Base-by-base conservation (phyloP, 1,140 invertebrate species). In the Cotesia chilonis region DNA sequence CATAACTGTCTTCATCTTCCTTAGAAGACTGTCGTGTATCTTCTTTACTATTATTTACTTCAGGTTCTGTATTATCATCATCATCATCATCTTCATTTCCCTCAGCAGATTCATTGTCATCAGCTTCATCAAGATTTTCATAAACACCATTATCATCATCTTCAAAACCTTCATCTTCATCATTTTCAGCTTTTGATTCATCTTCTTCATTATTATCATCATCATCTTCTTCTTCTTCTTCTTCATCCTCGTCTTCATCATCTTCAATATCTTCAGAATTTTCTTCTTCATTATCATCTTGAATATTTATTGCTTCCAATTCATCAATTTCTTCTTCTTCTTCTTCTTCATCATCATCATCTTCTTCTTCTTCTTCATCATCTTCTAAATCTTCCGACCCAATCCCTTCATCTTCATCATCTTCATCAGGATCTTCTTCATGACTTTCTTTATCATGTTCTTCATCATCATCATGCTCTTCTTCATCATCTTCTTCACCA, bases 1-100 rank as follows among this genome's bases (percentile, higher is more conserved):
- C 86, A 35, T 87, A 85, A 54, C 80, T 81, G 3, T 88, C 82
- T 3, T 81, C 76, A 41, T 85, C 82, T 14, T 76, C 78, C 7
- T 81, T 82, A 38, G 82, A 79, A 14, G 73, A 36, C n/a, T 17
- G 66, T 64, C 68, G 60, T 5, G 71, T 59, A 51, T 66, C 74
- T 47, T 79, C 75, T 17, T 74, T 76, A 10, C 75, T 74, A 37
- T 72, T 65, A 73, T 83, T 79, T 28, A 81, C 73, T 66, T 82
- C 76, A 61, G 79, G 81, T 3, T 85, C 85, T 17, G 65, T 17
- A 35, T 73, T 73, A 69, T 81, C 63, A 52, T 79, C 70, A 0
- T 71, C 59, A 61, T 75, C 76, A 57, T 83, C 73, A 54, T 83
- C 75, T 4, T 81, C 80, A n/a, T 76, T 75, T 5, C 82, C 80